phyloP scores from a whole-genome alignment of 2,113 vertebrate species.

The Ciconia stormi region DNA sequence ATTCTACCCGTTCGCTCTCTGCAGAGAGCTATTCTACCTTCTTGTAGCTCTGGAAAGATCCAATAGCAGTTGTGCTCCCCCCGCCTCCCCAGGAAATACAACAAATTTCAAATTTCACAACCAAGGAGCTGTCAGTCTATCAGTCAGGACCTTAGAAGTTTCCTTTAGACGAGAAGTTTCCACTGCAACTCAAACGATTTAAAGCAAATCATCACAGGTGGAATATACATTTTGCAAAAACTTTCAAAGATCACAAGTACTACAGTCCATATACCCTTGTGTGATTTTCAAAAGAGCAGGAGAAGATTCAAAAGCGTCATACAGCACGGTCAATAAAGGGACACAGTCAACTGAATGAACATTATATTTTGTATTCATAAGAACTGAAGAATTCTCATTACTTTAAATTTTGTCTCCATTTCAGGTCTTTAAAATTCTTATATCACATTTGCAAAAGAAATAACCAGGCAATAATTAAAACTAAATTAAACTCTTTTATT shows the following conservation, averaged over 20 bases:
- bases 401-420: constrained; percentile 63
- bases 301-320: neutral
- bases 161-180: neutral
- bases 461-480: constrained; percentile 68
- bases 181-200: neutral
- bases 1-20: neutral
- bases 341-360: neutral
- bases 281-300: neutral
- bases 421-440: constrained; percentile 66
- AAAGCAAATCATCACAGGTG: neutral
- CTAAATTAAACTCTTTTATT: constrained; percentile 64
- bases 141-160: neutral
- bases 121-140: neutral
- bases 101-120: neutral
- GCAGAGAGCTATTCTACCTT: neutral
- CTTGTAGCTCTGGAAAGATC: neutral
- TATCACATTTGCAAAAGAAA: constrained; percentile 71
- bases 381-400: constrained; percentile 59
- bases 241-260: neutral
- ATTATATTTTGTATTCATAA: constrained; percentile 55
- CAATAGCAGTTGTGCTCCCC: neutral
- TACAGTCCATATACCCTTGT: neutral
- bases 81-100: neutral
- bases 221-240: neutral
- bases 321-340: neutral